Evolutionary conservation across 2,797 vertebrate genomes (phyloP), one percentile per base, ranked within the genome.

Genomic region (Etheostoma nigrum): DNA sequence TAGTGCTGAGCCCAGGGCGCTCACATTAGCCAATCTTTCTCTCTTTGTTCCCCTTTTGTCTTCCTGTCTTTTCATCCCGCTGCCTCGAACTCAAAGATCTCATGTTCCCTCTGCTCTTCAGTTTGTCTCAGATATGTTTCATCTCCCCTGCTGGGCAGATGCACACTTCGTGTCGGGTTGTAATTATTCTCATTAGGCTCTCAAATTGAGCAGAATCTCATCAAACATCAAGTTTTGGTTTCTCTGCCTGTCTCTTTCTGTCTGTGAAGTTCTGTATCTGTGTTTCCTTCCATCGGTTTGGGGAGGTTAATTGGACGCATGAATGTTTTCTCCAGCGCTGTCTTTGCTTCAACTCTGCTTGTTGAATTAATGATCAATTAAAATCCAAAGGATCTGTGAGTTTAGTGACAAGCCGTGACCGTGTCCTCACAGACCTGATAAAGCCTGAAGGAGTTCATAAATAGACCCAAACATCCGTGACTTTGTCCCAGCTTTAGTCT

Each of bases 121-220:
- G 21, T 73, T 64, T 36, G 47, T 79, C 74, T 76, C 72, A 33
- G 47, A 54, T 69, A 60, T 40, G 67, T 77, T 82, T 89, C 74
- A 47, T 84, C 78, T 78, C 18, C 52, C 64, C 67, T 4, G 71
- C 71, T 45, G 75, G n/a, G 58, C 53, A 25, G 72, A 67, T 6
- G 62, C 75, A 79, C 80, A 69, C 73, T 64, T 48, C 36, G 12
- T 44, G 73, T 30, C 72, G 57, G 72, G 44, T 42, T 76, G 67
- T 76, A 61, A 89, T 91, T 88, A 86, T 36, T 84, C 87, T 92
- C 86, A 82, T 93, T 87, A 89, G 66, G 10, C 48, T 53, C 81
- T 81, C 67, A 58, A 78, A 77, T 51, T 64, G 67, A 81, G 72
- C 72, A 6, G 49, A 86, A 84, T 61, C 79, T 74, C 79, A 69